Evolutionary conservation across 2,888 invertebrate genomes (phyloP), one percentile per base, ranked within the genome.

Genomic region (Dromius quadrimaculatus): DNA sequence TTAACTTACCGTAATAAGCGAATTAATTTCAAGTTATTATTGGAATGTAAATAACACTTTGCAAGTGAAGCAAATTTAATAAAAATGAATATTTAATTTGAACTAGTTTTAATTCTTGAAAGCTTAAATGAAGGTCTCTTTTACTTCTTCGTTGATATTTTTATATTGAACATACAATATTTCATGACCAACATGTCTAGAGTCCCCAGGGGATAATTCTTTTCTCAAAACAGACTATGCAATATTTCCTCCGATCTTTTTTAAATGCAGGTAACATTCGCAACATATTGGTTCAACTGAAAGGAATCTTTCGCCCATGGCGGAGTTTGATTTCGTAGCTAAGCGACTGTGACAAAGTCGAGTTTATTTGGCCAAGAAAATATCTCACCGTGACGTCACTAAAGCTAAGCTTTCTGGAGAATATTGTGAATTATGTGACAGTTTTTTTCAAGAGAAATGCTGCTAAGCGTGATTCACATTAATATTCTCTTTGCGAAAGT

Each of bases 161-260:
- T 47, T 23, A 15, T 8, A 54, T 1, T 23, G 28, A 13, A 28
- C 6, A 54, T 28, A 28, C 8, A 13, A 5, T 54, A 28, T 54
- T 54, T 54, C 28, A 28, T 54, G 28, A 54, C 28, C 28, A 15
- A 9, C 50, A 28, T 23, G 11, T 54, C 8, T 54, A 28, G 4
- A 3, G 28, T 23, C 15, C 50, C 9, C 50, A 13, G 6, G 50
- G 50, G 50, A 54, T n/a, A 54, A 54, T 54, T 22, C 50, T 41
- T 28, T 28, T 6, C 8, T 15, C 50, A 15, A 28, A 54, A 28
- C 50, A 54, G 50, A 54, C 23, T 54, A 54, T 28, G 50, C 23
- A 54, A 54, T 54, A 54, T 28, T 54, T 54, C 15, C 50, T 54
- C 28, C 23, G 28, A 54, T 28, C 50, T 23, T 54, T 28, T 54